Conservation (phyloP, 2,797 vertebrate genomes). For the Tolypeutes matacus region DNA sequence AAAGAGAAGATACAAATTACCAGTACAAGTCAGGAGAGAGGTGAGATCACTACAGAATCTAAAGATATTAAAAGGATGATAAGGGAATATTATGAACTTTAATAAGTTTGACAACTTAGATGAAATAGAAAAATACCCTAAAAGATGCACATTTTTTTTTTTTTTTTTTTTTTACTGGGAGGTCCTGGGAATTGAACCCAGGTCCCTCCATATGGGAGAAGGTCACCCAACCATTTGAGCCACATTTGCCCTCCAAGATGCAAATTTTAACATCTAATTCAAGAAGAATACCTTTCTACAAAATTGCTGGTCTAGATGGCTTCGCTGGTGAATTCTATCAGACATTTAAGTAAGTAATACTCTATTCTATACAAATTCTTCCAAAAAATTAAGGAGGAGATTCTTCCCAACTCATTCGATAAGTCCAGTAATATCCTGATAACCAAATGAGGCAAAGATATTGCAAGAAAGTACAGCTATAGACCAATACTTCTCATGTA, state of each 20-base stretch:
- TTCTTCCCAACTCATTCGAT: background rate
- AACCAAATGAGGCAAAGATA: background rate
- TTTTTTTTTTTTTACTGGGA: too few relatives aligned
- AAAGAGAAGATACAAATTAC: too few relatives aligned
- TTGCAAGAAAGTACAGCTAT: too few relatives aligned
- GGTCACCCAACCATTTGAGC: too few relatives aligned
- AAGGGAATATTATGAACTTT: background rate
- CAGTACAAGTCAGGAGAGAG: background rate
- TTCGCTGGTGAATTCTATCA: too few relatives aligned
- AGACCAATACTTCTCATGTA: too few relatives aligned
- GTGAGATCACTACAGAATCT: background rate
- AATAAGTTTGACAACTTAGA: background rate
- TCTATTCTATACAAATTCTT: background rate
- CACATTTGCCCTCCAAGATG: too few relatives aligned
- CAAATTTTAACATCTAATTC: background rate
- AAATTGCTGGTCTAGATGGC: too few relatives aligned
- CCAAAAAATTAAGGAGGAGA: background rate
- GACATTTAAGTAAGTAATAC: background rate
- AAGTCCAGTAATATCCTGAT: background rate
- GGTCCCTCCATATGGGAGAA: too few relatives aligned
- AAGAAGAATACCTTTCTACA: too few relatives aligned
- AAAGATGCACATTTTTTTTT: too few relatives aligned
- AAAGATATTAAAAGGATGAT: background rate
- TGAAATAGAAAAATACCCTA: background rate
- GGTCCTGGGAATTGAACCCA: too few relatives aligned